These are phyloP conservation scores for Circaetus cinerascens DNA, from an alignment of 2,113 vertebrate species.

Conservation along the genomic window DNA sequence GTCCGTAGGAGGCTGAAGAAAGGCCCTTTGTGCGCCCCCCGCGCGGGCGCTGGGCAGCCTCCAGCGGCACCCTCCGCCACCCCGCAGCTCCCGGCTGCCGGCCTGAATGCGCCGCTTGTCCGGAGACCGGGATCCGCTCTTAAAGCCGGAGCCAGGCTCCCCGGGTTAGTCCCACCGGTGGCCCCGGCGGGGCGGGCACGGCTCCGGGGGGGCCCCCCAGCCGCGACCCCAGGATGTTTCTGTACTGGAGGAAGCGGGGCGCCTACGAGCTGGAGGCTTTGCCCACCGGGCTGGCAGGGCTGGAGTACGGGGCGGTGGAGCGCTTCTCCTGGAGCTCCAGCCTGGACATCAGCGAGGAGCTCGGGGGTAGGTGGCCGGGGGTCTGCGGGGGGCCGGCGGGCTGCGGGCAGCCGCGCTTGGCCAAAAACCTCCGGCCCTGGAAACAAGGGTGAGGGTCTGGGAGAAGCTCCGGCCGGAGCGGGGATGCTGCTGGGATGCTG, in stretches of 20 bases:
- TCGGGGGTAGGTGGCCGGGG: conserved; percentile 78
- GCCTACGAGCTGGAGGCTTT: conserved; percentile 87
- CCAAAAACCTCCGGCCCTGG: background rate
- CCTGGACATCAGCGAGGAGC: conserved; percentile 82
- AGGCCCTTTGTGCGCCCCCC: conserved; percentile 77
- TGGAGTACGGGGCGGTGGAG: conserved; percentile 70
- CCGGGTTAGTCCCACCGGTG: background rate
- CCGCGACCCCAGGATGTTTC: conserved; percentile 77
- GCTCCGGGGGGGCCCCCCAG: background rate
- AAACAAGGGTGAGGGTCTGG: background rate
- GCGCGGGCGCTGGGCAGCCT: conserved; percentile 69
- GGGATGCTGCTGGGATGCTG: background rate
- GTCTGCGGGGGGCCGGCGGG: fast-evolving
- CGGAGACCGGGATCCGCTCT: background rate
- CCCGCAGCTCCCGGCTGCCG: conserved; percentile 14
- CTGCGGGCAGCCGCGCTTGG: fast-evolving
- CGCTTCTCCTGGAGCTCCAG: conserved; percentile 90
- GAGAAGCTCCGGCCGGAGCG: background rate
- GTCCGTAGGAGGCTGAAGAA: conserved; percentile 84
- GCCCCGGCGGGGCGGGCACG: background rate
- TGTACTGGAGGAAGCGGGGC: conserved; percentile 90
- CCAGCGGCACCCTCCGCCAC: conserved; percentile 54
- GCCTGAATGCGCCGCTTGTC: conserved; percentile 57
- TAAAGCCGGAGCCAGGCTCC: conserved; percentile 10
- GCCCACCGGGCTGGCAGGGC: conserved; percentile 62